Evolutionary conservation across 1,140 invertebrate genomes (phyloP).

Genomic region (Camponotus vicinus): DNA sequence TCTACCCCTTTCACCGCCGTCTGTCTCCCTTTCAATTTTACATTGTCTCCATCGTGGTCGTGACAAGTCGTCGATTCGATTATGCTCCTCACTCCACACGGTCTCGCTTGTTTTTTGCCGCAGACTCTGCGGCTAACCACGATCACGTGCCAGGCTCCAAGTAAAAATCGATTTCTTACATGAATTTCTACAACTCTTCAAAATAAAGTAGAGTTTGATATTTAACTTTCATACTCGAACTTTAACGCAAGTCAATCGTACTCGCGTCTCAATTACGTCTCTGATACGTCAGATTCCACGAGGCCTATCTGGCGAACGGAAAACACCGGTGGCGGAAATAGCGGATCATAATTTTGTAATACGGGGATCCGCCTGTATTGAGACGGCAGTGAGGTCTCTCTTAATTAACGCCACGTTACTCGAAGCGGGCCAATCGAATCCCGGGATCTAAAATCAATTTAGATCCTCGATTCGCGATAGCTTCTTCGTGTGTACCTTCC

Average conservation of each 20-base stretch:
- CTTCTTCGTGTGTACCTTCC: conserved; percentile 31
- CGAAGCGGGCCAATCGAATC: conserved; percentile 74
- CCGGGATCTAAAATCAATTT: conserved; percentile 81
- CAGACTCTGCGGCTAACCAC: conserved; percentile 7
- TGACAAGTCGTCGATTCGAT: conserved; percentile 72
- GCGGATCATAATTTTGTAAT: conserved; percentile 74
- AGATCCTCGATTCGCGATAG: conserved; percentile 77
- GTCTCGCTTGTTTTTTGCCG: conserved; percentile 19
- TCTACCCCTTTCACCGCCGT: background rate
- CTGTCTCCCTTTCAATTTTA: conserved; percentile 62
- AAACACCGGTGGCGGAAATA: conserved; percentile 32
- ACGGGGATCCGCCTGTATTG: conserved; percentile 73
- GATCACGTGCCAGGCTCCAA: conserved; percentile 8
- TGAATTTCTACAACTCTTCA: background rate
- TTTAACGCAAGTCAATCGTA: background rate
- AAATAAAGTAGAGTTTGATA: too few relatives aligned
- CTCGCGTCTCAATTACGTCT: background rate
- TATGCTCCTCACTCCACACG: conserved; percentile 47
- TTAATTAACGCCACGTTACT: conserved; percentile 79
- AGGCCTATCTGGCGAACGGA: background rate
- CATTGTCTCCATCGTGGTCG: conserved; percentile 72
- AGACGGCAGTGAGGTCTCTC: conserved; percentile 76
- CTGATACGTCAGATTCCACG: background rate
- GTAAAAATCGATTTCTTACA: conserved; percentile 15
- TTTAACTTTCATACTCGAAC: background rate